Base-by-base conservation (phyloP, 2,113 vertebrate species). In the Corydoras sp. region DNA sequence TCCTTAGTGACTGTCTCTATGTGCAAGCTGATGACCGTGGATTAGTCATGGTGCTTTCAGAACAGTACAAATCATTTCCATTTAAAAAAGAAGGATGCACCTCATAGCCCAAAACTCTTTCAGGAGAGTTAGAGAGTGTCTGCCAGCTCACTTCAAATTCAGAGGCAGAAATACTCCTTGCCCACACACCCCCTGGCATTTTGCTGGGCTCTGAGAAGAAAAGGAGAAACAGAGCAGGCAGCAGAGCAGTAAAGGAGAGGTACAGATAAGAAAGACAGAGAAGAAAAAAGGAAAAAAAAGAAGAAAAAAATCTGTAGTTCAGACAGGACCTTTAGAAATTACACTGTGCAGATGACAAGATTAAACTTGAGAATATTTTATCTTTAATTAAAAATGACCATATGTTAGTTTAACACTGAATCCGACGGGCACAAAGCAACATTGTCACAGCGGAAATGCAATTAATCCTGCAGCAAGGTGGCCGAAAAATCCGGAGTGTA, bases 71-170 rank as follows among this genome's bases (percentile, higher is more conserved):
- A 69, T 69, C 76, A 79, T 86, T 87, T 87, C 78, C 80, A 84
- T 83, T 85, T 80, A 85, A 82, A 70, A 61, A 76, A 77, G 78
- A 85, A 81, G 78, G 80, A 84, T 80, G 85, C 87, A 98, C 96
- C 94, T 98, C 95, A 7, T 96, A 98, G 82, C 96, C 96, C 69
- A 96, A 90, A 80, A 97, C 88, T 81, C 90, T 93, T 68, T 95
- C 95, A 77, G 91, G 91, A 65, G 88, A 93, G 55, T 68, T 54
- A 30, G 92, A 89, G 66, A 95, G 87, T 68, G 89, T 79, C 4
- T 83, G 81, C 96, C 96, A 98, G 78, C 88, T 92, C 77, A 98
- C 94, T 85, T 93, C 85, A 73, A 98, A 95, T 86, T 92, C 90
- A 0, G 92, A 93, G 84, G 93, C 91, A 2, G 94, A 94, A 69